A percentile compares a stretch with the other conserved stretches of the same genome.
Conservation (phyloP, 2,888 invertebrate species). For the Hirtodrosophila trivittata region DNA sequence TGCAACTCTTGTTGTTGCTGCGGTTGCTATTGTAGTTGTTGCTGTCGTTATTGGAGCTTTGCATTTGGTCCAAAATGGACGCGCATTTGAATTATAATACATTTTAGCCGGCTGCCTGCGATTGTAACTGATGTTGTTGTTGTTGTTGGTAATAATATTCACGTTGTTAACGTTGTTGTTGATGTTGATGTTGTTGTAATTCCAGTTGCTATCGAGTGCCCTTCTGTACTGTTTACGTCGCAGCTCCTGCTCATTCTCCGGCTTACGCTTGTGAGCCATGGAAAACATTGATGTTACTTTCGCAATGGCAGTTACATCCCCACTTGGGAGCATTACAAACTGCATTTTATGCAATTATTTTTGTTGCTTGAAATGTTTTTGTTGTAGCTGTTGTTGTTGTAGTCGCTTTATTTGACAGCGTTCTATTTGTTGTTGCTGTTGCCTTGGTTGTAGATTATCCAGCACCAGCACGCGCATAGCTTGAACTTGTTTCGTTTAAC, state of each 20-base stretch:
- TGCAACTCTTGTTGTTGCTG: not conserved
- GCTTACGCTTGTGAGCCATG: constrained; percentile 50
- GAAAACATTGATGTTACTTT: constrained; percentile 15
- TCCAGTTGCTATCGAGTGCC: not conserved
- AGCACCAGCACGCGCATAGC: constrained; percentile 37
- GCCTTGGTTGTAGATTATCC: constrained; percentile 12
- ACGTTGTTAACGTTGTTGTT: constrained; percentile 4
- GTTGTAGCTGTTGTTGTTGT: constrained; percentile 3
- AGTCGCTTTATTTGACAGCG: constrained; percentile 1
- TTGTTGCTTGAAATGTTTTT: not conserved
- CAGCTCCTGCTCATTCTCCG: constrained; percentile 47
- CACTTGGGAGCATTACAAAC: constrained; percentile 15
- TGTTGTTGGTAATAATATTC: constrained; percentile 8
- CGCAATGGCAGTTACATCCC: constrained; percentile 3
- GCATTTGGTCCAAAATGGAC: constrained; percentile 25
- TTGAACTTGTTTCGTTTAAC: constrained; percentile 17
- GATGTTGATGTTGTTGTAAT: constrained; percentile 6
- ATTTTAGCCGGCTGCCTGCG: constrained; percentile 36
- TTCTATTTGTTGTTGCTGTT: constrained; percentile 3
- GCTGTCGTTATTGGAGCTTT: constrained; percentile 11
- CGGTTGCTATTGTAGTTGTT: constrained; percentile 7
- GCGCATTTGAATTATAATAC: constrained; percentile 57
- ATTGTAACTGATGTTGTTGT: constrained; percentile 1
- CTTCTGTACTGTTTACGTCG: constrained; percentile 46
- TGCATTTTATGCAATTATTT: constrained; percentile 28